Conservation (phyloP, 2,797 vertebrate genomes). For the Vultur gryphus region DNA sequence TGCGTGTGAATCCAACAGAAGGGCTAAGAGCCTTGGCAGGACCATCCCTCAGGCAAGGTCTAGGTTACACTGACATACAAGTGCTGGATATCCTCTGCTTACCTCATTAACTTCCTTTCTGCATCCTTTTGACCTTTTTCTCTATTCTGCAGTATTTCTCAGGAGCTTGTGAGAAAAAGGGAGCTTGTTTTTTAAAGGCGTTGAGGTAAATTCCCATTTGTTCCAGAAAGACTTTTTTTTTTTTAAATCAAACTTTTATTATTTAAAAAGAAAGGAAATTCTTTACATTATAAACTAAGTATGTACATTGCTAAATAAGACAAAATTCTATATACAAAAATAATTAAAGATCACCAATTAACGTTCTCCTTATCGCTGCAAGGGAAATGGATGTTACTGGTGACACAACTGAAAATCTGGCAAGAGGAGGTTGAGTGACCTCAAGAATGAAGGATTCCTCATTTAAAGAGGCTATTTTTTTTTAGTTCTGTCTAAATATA, state of each 20-base stretch:
- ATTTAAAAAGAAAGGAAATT: not conserved
- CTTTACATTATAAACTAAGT: not conserved
- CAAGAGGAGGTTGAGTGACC: not conserved
- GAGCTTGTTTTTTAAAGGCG: not conserved
- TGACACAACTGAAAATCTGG: not conserved
- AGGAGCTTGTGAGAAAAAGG: not conserved
- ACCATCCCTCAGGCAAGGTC: not conserved
- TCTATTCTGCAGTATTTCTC: not conserved
- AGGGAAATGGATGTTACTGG: not conserved
- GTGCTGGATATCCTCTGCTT: not conserved
- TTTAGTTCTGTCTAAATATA: not conserved
- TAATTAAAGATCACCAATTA: not conserved
- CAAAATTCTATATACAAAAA: not conserved
- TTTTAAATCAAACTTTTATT: not conserved
- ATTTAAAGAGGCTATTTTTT: not conserved
- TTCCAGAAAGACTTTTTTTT: not conserved
- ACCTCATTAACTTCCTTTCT: not conserved
- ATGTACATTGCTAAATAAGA: not conserved
- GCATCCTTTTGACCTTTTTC: not conserved
- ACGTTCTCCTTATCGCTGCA: not conserved
- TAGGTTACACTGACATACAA: not conserved
- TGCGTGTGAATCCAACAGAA: not conserved
- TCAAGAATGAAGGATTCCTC: not conserved
- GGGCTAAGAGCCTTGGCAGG: not conserved
- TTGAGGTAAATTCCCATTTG: not conserved